Evolutionary conservation across 2,888 invertebrate species (phyloP), one percentile per base, ranked within the genome.

Genomic region (Drosophila paranaensis): DNA sequence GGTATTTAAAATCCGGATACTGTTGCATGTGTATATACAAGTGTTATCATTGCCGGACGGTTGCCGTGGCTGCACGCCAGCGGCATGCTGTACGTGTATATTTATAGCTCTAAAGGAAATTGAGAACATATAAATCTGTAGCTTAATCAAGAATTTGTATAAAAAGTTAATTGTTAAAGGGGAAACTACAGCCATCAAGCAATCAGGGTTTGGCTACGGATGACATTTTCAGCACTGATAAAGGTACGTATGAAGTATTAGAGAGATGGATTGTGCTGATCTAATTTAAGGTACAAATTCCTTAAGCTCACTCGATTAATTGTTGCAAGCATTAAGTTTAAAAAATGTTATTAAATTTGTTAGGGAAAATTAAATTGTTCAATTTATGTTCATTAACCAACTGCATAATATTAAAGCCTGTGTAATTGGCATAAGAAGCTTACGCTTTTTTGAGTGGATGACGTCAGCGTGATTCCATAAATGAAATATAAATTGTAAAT

Each of bases 41-140:
- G 16, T 50, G n/a, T n/a, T 48, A 30, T 30, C 27, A 30, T n/a
- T 48, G 8, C 16, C 16, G 11, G 16, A 1, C 50, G 33, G 46
- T 33, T 33, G 30, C 30, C n/a, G 20, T 11, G 11, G 6, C 35
- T 33, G 30, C 20, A 13, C 2, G 27, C 27, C 27, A 27, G 27
- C 27, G 27, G 27, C 27, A 27, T 27, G 27, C 27, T n/a, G 30
- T 10, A 30, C 2, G n/a, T 9, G 14, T 4, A 27, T 14, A 27
- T 8, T 14, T 14, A 27, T 30, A 27, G 27, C 9, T 30, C 30
- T 6, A 48, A 9, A 39, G 54, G 43, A 65, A 68, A 65, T 71
- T n/a, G 57, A 60, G 60, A 68, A 54, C 33, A 61, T 42, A 61
- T 74, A 71, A 79, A 71, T 74, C 53, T 65, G 35, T 69, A 46